These are phyloP conservation scores for Anolis carolinensis DNA, from an alignment of 2,113 vertebrate species.

Conservation along the genomic window DNA sequence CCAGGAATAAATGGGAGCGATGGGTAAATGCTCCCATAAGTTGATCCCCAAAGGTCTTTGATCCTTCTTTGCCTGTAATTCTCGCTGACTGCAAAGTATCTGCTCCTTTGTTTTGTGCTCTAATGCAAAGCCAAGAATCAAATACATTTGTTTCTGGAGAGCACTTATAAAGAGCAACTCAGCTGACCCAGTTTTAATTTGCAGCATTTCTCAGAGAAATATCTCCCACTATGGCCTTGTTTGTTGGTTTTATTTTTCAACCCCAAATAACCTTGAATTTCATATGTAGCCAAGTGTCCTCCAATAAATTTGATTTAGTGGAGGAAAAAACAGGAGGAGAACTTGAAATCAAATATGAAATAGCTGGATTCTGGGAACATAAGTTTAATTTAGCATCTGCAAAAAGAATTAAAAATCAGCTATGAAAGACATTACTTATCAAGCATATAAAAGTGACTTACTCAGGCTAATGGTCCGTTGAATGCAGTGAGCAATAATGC, in stretches of 20 bases:
- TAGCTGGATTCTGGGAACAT: neutral
- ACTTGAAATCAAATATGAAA: neutral
- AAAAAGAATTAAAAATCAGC: neutral
- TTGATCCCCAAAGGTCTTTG: no score
- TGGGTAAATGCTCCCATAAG: neutral
- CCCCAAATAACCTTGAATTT: neutral
- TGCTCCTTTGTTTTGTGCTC: neutral
- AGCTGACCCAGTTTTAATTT: neutral
- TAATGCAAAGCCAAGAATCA: neutral
- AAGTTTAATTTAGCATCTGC: no score
- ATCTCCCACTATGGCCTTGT: no score
- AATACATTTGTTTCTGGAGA: neutral
- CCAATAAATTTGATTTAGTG: neutral
- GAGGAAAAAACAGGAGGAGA: neutral
- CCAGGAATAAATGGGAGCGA: neutral
- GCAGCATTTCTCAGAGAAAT: neutral
- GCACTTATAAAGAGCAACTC: neutral
- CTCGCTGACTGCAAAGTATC: neutral
- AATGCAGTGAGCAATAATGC: neutral
- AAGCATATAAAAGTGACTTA: neutral
- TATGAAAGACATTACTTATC: neutral
- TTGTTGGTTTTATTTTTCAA: neutral
- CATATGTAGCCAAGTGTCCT: neutral
- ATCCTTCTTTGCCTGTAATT: no score
- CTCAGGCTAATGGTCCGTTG: neutral